Evolutionary conservation across 2,888 invertebrate genomes (phyloP), one percentile per base, ranked within the genome.

Genomic region (Erebia epiphron): DNA sequence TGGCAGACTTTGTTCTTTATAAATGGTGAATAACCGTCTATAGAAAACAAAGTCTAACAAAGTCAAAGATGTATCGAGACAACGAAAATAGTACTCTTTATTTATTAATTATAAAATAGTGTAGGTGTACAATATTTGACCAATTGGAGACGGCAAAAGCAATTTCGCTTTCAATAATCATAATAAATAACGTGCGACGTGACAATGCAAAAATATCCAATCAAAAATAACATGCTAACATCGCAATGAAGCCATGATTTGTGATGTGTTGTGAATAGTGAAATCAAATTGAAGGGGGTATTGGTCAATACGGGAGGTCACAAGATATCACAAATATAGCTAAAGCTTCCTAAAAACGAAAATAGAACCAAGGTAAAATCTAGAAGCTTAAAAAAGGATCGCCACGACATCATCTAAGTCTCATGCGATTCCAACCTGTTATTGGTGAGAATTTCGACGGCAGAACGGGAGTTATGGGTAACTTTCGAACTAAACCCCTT

Each of bases 381-480:
- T 74, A 75, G 73, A 67, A 71, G 56, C 35, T 62, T 75, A 79
- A 76, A 76, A 77, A 75, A 73, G 63, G 70, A 76, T 71, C 74
- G 75, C 56, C 73, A 79, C 78, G 79, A 78, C 75, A 78, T 76
- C 76, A 78, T 76, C 76, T 76, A 79, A 67, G 54, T 70, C 75
- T 76, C 88, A 86, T 90, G 89, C 89, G 81, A 82, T 79, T 81
- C 92, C 86, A 87, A 93, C 93, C 94, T 93, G 87, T 86, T 77
- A 85, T 81, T 75, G 89, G 85, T 71, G 89, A 82, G 80, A 93
- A 94, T 89, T 94, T 94, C 80, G 94, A 93, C 69, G 94, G 94
- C 79, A 94, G 87, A 70, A 94, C 87, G 69, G 94, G 91, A 64
- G 83, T 83, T 77, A 93, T 78, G 72, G 94, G 89, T 77, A 94